phyloP scores from a whole-genome alignment of 2,888 invertebrate genomes.

The Augiades crinisus region DNA sequence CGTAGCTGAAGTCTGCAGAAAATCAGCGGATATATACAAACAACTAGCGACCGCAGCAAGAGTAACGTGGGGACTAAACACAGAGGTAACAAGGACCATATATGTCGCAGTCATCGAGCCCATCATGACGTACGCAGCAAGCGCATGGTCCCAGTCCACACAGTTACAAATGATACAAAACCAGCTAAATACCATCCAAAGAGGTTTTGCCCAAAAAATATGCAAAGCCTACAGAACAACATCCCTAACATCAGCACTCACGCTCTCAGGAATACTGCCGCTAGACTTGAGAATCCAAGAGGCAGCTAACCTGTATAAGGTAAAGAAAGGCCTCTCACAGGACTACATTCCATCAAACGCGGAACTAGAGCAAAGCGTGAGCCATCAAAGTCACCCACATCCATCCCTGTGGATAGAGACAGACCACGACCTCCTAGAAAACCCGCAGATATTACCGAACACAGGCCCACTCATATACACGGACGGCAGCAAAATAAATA shows the following conservation, averaged over 20 bases:
- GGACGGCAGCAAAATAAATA: constrained; percentile 30
- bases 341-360: not conserved
- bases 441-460: not conserved
- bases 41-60: constrained; percentile 13
- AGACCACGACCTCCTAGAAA: too few relatives aligned
- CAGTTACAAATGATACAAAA: not conserved
- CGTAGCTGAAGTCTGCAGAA: constrained; percentile 9
- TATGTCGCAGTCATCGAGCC: constrained; percentile 5
- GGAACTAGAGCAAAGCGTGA: not conserved
- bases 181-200: not conserved
- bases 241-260: not conserved
- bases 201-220: constrained; percentile 1
- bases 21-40: constrained; percentile 5
- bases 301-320: not conserved
- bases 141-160: constrained; percentile 3
- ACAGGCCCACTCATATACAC: constrained; percentile 22
- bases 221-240: not conserved
- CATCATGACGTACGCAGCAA: constrained; percentile 1
- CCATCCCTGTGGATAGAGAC: too few relatives aligned
- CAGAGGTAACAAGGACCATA: constrained; percentile 3
- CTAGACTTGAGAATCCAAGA: not conserved
- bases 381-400: not conserved
- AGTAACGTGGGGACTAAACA: not conserved
- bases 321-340: not conserved
- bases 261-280: not conserved